phyloP scores from a whole-genome alignment of 1,140 invertebrate genomes.

The Microvelia longipes region DNA sequence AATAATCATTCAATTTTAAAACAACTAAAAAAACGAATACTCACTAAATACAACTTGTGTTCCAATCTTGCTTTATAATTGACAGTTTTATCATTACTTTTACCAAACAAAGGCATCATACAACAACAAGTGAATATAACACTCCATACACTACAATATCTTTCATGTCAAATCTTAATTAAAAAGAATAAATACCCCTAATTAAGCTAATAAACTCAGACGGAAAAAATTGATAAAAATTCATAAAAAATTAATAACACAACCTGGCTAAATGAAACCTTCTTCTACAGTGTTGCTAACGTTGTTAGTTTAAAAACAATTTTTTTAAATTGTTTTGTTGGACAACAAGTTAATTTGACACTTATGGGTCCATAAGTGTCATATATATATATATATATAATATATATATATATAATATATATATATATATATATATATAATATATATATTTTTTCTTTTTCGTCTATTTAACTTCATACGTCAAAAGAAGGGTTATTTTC shows the following conservation, averaged over 20 bases:
- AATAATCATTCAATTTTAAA: slow-evolving; percentile 8
- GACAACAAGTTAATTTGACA: too few relatives aligned
- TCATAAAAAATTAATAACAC: neutral
- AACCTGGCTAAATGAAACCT: neutral
- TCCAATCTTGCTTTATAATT: slow-evolving; percentile 49
- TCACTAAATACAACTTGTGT: slow-evolving; percentile 49
- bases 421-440: too few relatives aligned
- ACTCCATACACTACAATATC: neutral
- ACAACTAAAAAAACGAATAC: slow-evolving; percentile 15
- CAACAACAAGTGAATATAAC: neutral
- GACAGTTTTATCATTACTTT: slow-evolving; percentile 23
- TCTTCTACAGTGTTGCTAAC: too few relatives aligned
- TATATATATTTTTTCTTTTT: too few relatives aligned
- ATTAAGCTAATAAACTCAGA: neutral
- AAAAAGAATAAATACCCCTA: neutral
- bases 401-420: too few relatives aligned
- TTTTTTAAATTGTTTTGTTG: too few relatives aligned
- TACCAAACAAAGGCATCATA: slow-evolving; percentile 17
- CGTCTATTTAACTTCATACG: too few relatives aligned
- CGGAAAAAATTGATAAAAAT: neutral
- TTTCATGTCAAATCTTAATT: neutral
- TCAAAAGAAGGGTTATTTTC: too few relatives aligned
- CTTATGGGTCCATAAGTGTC: too few relatives aligned
- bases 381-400: too few relatives aligned
- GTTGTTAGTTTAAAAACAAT: too few relatives aligned